Evolutionary conservation across 2,113 vertebrate genomes (phyloP).

Genomic region (Orycteropus afer): DNA sequence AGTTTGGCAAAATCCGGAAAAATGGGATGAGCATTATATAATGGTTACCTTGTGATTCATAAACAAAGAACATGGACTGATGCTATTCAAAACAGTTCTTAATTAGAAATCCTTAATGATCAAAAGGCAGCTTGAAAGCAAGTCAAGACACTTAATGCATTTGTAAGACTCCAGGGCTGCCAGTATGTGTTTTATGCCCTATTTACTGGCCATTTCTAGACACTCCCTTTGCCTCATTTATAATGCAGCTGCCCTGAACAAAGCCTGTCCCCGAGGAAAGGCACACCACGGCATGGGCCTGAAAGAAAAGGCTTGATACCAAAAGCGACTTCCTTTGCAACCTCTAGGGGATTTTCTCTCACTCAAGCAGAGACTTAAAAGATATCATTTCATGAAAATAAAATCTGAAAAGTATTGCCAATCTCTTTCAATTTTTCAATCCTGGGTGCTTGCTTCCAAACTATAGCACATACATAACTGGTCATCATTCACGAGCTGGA

Average conservation of each 20-base stretch:
- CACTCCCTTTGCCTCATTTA: rapidly evolving
- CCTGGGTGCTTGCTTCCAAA: neutral
- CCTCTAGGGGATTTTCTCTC: neutral
- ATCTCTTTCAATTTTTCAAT: neutral
- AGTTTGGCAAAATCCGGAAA: conserved; percentile 15
- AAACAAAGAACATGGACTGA: neutral
- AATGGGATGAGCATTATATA: neutral
- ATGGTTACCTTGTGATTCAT: neutral
- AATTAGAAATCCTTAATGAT: conserved; percentile 46
- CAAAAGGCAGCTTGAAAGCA: neutral
- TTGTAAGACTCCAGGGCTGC: neutral
- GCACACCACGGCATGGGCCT: neutral
- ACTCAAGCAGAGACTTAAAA: neutral
- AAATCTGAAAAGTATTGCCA: neutral
- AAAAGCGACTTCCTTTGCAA: neutral
- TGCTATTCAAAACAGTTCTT: neutral
- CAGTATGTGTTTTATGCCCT: neutral
- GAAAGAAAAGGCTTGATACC: neutral
- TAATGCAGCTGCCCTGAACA: neutral
- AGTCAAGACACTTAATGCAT: neutral
- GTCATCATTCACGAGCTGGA: neutral
- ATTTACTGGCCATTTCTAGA: neutral
- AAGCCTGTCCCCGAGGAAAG: neutral
- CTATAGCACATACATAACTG: neutral
- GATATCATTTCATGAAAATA: conserved; percentile 44